Conservation (phyloP, 2,113 vertebrate genomes). For the Psammodynastes pulverulentus region DNA sequence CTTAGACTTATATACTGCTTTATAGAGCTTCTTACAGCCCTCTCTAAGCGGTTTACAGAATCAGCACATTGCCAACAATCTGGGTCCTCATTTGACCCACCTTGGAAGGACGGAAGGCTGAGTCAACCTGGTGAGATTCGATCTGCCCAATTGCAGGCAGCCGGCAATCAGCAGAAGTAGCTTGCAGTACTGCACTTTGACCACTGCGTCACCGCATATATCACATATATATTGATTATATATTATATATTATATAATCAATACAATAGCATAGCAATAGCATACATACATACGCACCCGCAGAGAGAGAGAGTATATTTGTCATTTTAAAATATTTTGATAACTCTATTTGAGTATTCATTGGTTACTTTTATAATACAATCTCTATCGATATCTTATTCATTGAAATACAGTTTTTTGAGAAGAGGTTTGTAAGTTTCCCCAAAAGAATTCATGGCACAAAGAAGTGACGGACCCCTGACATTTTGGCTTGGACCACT, state of each 20-base stretch:
- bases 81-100: no score
- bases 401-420: neutral
- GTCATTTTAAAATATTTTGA: neutral
- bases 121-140: no score
- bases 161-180: no score
- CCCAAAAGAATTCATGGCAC: neutral
- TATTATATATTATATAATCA: neutral
- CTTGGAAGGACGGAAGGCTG: no score
- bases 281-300: neutral
- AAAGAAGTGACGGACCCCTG: neutral
- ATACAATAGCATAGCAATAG: no score
- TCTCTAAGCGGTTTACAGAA: no score
- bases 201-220: no score
- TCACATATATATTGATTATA: neutral
- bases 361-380: neutral
- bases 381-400: neutral
- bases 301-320: neutral
- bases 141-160: no score
- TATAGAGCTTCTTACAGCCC: no score
- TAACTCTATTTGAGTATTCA: neutral
- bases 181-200: no score
- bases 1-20: no score
- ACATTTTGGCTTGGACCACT: conserved; percentile 21
- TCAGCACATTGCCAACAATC: no score
- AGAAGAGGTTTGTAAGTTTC: neutral